Evolutionary conservation across 2,888 invertebrate genomes (phyloP), one percentile per base, ranked within the genome.

Genomic region (Chouioia cunea): DNA sequence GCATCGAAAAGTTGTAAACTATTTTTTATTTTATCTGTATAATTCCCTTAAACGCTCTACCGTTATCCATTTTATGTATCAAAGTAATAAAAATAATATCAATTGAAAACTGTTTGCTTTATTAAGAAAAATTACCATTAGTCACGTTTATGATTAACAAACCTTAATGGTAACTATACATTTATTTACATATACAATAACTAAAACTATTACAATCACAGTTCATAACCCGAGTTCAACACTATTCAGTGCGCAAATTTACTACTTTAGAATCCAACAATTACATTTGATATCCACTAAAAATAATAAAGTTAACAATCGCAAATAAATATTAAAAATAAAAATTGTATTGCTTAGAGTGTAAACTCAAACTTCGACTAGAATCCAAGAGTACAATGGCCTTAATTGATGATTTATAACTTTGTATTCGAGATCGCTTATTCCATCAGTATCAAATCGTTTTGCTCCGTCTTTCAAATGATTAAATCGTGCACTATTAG

Each of bases 401-500:
- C 80, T 79, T 22, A 84, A 65, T 66, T 85, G 79, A 74, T 82
- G 82, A 78, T 82, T 81, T 46, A 85, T 65, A 27, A 85, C 83
- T 78, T 78, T 80, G 60, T 85, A 85, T 70, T 83, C 79, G 2
- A 85, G 77, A 79, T 82, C 83, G 71, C 79, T 84, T 16, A 85
- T 79, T 36, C 85, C 85, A 76, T 85, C 85, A 0, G 82, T 82
- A 56, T 85, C 82, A 58, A 82, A 83, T 74, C 84, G 81, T 58
- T 77, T 77, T 18, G 82, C 78, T 48, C 83, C 81, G 57, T 73
- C 82, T 73, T 85, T 79, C 44, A 85, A 77, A 76, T 83, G 82
- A 6, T 74, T 73, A 52, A 82, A 85, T 75, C 85, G 80, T 15
- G 81, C 75, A 59, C 71, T 81, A 67, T 87, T 90, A 48, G 90